These are phyloP conservation scores for Panthera leo DNA, from an alignment of 2,113 vertebrate species.

Conservation along the genomic window DNA sequence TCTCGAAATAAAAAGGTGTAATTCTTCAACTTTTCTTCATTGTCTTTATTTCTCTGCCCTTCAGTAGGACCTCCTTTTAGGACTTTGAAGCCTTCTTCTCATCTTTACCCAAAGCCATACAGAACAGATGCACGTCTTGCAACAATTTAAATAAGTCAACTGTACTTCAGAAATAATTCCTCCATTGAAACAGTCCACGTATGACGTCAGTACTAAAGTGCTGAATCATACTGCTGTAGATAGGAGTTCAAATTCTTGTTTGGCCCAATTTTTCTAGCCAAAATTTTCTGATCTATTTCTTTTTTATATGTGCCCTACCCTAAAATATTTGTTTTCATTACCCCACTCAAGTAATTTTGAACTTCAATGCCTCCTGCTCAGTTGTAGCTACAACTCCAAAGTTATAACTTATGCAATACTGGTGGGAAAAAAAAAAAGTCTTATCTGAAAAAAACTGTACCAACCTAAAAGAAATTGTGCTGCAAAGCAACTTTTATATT, in stretches of 20 bases:
- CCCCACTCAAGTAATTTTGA: neutral
- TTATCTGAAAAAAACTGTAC: neutral
- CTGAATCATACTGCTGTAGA: neutral
- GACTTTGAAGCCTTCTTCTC: neutral
- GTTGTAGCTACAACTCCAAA: neutral
- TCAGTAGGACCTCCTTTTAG: neutral
- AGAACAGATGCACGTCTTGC: neutral
- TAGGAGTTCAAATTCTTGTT: neutral
- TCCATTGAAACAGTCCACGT: neutral
- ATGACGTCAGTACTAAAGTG: neutral
- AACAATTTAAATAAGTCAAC: neutral
- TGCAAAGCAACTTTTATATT: neutral
- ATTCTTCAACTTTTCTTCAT: neutral
- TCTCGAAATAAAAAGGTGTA: neutral
- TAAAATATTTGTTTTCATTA: neutral
- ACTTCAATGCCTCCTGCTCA: neutral
- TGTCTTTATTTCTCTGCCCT: constrained; percentile 20
- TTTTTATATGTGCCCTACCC: neutral
- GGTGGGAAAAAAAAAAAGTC: neutral
- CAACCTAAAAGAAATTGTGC: neutral
- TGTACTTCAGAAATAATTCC: neutral
- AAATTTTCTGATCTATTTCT: neutral
- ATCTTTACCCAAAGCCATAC: neutral
- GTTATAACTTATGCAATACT: neutral
- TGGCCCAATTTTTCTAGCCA: neutral